Conservation (phyloP, 2,113 vertebrate genomes). For the Choloepus hoffmanni region DNA sequence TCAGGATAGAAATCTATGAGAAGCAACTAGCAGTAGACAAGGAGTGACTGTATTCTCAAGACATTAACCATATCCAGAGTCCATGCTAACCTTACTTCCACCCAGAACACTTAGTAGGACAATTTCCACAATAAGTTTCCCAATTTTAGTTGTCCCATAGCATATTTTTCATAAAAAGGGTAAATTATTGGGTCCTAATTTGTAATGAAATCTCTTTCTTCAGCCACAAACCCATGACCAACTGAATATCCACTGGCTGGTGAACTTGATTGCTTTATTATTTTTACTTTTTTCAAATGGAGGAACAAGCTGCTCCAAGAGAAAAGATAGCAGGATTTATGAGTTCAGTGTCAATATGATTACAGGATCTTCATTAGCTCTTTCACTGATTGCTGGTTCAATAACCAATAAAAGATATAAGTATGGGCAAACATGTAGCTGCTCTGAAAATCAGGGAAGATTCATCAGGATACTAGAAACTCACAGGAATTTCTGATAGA, state of each 20-base stretch:
- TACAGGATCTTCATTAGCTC: not conserved
- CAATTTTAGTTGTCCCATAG: not conserved
- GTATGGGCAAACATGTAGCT: not conserved
- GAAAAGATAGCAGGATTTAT: not conserved
- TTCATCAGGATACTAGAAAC: not conserved
- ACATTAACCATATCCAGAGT: not conserved
- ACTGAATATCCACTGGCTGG: not conserved
- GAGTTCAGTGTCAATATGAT: not conserved
- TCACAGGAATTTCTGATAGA: not conserved
- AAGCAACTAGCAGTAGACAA: not conserved
- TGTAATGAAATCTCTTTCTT: not conserved
- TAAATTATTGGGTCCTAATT: not conserved
- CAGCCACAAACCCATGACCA: not conserved
- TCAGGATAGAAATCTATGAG: not conserved
- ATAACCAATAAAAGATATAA: not conserved
- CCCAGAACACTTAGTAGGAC: not conserved
- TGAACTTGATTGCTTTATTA: not conserved
- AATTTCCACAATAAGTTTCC: not conserved
- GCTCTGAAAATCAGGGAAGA: not conserved
- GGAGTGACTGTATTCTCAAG: not conserved
- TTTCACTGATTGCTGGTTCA: not conserved
- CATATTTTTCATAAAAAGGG: not conserved
- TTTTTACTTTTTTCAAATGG: slow-evolving; percentile 16
- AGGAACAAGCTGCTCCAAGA: not conserved
- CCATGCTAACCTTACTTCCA: not conserved